Conservation (phyloP, 2,113 vertebrate genomes). For the Callipepla squamata region DNA sequence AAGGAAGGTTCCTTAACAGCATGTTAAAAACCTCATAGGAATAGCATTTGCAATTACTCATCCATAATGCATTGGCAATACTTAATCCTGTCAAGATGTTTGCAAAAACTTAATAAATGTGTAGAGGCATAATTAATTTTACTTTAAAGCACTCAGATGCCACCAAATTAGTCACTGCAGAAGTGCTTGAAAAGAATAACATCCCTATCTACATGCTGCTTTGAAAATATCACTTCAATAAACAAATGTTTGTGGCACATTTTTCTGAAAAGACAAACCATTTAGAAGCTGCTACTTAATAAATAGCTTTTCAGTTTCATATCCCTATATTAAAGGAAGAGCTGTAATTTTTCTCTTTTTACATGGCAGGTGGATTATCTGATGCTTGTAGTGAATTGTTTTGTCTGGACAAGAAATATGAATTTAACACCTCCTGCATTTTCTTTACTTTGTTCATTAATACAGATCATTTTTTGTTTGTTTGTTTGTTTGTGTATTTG, state of each 20-base stretch:
- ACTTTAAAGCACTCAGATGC: neutral
- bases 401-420: neutral
- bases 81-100: neutral
- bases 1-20: accelerated
- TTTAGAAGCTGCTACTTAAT: neutral
- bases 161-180: neutral
- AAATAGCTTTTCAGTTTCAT: neutral
- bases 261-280: neutral
- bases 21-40: neutral
- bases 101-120: neutral
- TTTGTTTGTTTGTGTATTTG: neutral
- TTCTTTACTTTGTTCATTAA: neutral
- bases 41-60: neutral
- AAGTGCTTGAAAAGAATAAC: neutral
- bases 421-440: neutral
- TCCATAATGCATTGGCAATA: neutral
- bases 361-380: neutral
- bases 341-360: neutral
- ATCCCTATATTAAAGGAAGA: neutral
- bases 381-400: neutral
- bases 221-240: neutral
- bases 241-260: neutral
- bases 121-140: neutral
- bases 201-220: neutral
- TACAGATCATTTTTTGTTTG: neutral